A percentile compares a stretch with the other conserved stretches of the same genome.
phyloP scores from a whole-genome alignment of 2,113 vertebrate genomes.

The Hyperopisus bebe region DNA sequence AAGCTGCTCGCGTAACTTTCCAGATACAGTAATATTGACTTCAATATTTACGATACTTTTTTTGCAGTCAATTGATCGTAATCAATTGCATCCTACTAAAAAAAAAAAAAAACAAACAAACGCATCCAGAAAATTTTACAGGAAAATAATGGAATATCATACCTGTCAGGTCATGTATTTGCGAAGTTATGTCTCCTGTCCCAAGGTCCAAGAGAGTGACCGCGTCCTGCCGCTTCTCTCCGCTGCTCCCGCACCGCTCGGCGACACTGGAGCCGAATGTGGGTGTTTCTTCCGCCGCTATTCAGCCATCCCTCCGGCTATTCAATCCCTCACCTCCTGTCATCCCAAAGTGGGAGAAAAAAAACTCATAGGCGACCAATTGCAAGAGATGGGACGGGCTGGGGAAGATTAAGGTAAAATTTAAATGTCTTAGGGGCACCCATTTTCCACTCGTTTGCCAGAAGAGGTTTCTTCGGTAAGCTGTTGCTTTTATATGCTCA shows the following conservation, averaged over 20 bases:
- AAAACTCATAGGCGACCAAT: slow-evolving; percentile 22
- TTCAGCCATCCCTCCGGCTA: slow-evolving; percentile 55
- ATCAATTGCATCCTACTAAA: neutral
- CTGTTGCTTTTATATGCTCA: neutral
- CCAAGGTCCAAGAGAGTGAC: slow-evolving; percentile 31
- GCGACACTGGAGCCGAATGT: slow-evolving; percentile 31
- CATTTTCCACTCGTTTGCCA: neutral
- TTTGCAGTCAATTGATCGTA: neutral
- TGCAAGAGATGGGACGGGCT: slow-evolving; percentile 36
- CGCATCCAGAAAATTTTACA: neutral
- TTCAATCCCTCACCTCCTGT: slow-evolving; percentile 35
- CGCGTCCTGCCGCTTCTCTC: slow-evolving; percentile 24
- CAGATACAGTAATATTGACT: neutral
- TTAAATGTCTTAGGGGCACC: slow-evolving; percentile 25
- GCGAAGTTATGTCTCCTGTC: slow-evolving; percentile 34
- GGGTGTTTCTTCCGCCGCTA: slow-evolving; percentile 54
- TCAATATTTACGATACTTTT: slow-evolving; percentile 4
- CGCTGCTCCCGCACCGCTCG: slow-evolving; percentile 42
- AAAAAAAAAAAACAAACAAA: neutral
- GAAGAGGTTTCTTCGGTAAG: neutral
- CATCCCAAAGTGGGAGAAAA: slow-evolving; percentile 27
- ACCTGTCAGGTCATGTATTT: slow-evolving; percentile 54
- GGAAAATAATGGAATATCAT: slow-evolving; percentile 12
- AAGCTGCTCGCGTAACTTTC: neutral
- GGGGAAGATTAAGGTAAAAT: slow-evolving; percentile 32